Percentiles rank a stretch among this genome's conserved stretches.
phyloP scores from a whole-genome alignment of 2,888 invertebrate species.

The Andrena camellia region DNA sequence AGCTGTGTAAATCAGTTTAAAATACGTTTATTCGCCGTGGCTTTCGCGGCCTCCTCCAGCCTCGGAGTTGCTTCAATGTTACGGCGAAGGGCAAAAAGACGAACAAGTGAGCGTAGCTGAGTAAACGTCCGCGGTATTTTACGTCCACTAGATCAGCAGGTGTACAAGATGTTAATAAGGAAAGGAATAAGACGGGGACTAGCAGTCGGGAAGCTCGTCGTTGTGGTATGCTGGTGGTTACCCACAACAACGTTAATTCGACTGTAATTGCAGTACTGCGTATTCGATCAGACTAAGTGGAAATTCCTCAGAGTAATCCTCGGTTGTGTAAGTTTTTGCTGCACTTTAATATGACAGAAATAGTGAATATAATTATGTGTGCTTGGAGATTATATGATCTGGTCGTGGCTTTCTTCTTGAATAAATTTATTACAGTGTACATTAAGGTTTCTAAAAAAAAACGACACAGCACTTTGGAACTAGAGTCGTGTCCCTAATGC shows the following conservation, averaged over 20 bases:
- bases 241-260: slow-evolving; percentile 34
- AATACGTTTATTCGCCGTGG: slow-evolving; percentile 48
- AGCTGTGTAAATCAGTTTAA: slow-evolving; percentile 50
- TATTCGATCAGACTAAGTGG: too few relatives aligned
- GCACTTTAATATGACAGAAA: too few relatives aligned
- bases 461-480: too few relatives aligned
- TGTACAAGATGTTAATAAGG: slow-evolving; percentile 45
- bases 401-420: too few relatives aligned
- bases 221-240: neutral
- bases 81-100: slow-evolving; percentile 1
- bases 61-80: slow-evolving; percentile 13
- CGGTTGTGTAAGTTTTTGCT: too few relatives aligned
- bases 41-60: slow-evolving; percentile 34
- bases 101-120: neutral
- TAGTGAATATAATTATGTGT: too few relatives aligned
- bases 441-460: too few relatives aligned
- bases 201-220: neutral
- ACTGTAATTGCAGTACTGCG: slow-evolving; percentile 13
- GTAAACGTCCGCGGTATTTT: slow-evolving; percentile 32
- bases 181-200: neutral
- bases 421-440: too few relatives aligned
- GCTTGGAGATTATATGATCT: too few relatives aligned
- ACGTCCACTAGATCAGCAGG: slow-evolving; percentile 44
- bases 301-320: too few relatives aligned
- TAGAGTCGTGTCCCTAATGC: too few relatives aligned